These are phyloP conservation scores for Enteromius trimaculatus DNA, from an alignment of 2,797 vertebrate species.

Conservation along the genomic window DNA sequence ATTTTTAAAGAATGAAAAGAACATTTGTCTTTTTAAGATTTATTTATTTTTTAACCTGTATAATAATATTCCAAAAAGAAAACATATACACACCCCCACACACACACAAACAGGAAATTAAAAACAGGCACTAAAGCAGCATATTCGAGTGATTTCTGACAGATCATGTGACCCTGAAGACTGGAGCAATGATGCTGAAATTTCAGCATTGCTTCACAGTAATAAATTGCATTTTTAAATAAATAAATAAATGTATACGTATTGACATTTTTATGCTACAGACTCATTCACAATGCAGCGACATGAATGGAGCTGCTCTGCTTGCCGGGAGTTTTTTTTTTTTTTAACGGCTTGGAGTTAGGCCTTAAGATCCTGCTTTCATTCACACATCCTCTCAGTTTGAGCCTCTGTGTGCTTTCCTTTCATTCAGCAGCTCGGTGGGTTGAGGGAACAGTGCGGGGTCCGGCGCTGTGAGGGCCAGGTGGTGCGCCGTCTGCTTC, in stretches of 20 bases:
- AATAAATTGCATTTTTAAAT: neutral
- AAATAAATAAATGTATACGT: too few species aligned
- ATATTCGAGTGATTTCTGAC: neutral
- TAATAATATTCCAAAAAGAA: neutral
- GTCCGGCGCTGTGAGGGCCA: constrained; percentile 14
- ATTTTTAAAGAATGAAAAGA: too few species aligned
- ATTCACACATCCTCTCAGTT: constrained; percentile 13
- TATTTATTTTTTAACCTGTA: too few species aligned
- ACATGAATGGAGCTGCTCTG: neutral
- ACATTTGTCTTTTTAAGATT: too few species aligned
- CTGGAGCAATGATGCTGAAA: neutral
- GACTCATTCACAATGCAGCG: neutral
- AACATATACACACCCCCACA: too few species aligned
- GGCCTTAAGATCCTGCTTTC: constrained; percentile 11
- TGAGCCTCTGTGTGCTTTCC: neutral
- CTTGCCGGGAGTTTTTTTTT: neutral
- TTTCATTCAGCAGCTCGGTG: constrained; percentile 26
- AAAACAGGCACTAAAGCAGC: neutral
- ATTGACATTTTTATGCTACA: neutral
- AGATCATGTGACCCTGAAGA: neutral
- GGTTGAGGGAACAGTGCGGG: neutral
- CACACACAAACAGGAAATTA: too few species aligned
- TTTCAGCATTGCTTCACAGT: neutral
- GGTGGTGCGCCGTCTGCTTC: constrained; percentile 29
- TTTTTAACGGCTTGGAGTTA: neutral